phyloP scores from a whole-genome alignment of 2,113 vertebrate species.

The Benitochromis conjunctus region DNA sequence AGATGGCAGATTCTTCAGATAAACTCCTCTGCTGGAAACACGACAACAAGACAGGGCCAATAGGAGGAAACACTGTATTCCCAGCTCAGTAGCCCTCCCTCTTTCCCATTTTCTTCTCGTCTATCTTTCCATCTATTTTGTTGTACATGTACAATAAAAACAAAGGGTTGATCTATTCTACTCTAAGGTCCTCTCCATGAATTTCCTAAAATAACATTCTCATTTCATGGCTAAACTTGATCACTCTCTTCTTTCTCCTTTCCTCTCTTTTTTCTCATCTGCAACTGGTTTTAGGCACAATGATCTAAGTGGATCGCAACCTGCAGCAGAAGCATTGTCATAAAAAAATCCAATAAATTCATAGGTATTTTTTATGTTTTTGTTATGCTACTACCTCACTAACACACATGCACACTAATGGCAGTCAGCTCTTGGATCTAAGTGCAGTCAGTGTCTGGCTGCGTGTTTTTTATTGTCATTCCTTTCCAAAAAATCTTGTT shows the following conservation, averaged over 20 bases:
- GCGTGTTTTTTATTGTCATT: neutral
- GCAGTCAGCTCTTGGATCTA: neutral
- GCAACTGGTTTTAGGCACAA: neutral
- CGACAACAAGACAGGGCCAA: conserved; percentile 20
- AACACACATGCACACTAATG: neutral
- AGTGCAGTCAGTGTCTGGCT: neutral
- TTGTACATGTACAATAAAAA: neutral
- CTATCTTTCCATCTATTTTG: neutral
- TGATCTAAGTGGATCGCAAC: neutral
- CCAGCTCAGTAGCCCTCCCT: conserved; percentile 13
- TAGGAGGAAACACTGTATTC: conserved; percentile 28
- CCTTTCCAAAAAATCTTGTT: neutral
- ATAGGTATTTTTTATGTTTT: conserved; percentile 24
- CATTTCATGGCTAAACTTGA: neutral
- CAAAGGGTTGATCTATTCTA: neutral
- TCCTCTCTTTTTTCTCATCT: neutral
- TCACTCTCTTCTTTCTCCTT: neutral
- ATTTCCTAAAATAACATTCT: neutral
- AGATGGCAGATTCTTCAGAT: conserved; percentile 57
- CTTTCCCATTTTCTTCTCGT: neutral
- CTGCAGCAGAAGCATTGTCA: conserved; percentile 22
- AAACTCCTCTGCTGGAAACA: conserved; percentile 58
- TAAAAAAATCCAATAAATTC: conserved; percentile 15
- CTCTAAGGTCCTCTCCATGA: neutral
- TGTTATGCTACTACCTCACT: neutral